phyloP scores from a whole-genome alignment of 1,140 invertebrate genomes.

The Macrotrachela quadricornifera region DNA sequence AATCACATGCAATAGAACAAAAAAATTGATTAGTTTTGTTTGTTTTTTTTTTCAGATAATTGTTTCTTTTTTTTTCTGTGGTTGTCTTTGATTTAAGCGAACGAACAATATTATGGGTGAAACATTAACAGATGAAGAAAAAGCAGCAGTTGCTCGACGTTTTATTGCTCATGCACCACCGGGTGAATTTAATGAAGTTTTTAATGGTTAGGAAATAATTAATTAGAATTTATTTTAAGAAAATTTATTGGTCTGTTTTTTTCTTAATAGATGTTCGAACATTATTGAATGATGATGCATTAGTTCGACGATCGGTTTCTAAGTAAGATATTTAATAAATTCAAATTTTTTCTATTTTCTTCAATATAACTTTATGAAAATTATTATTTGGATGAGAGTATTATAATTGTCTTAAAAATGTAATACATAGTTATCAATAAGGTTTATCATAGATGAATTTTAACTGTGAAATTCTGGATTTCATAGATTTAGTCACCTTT shows the following conservation, averaged over 20 bases:
- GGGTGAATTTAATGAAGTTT: constrained; percentile 98
- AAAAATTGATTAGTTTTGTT: neutral
- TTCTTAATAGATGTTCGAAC: constrained; percentile 60
- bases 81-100: neutral
- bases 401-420: no score
- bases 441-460: no score
- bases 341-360: neutral
- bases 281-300: constrained; percentile 74
- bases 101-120: neutral
- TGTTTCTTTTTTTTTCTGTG: no score
- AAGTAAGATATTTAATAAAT: constrained; percentile 26
- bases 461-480: no score
- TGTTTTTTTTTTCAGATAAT: neutral
- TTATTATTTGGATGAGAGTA: no score
- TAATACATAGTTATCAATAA: no score
- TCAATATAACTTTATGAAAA: neutral
- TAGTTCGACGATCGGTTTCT: constrained; percentile 68
- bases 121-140: neutral
- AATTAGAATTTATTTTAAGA: neutral
- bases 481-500: no score
- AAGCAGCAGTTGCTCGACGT: constrained; percentile 58
- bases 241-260: constrained; percentile 9
- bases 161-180: constrained; percentile 93
- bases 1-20: neutral
- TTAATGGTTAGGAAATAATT: constrained; percentile 46